Evolutionary conservation across 2,113 vertebrate genomes (phyloP), one percentile per base, ranked within the genome.

Genomic region (Sebastes fasciatus): DNA sequence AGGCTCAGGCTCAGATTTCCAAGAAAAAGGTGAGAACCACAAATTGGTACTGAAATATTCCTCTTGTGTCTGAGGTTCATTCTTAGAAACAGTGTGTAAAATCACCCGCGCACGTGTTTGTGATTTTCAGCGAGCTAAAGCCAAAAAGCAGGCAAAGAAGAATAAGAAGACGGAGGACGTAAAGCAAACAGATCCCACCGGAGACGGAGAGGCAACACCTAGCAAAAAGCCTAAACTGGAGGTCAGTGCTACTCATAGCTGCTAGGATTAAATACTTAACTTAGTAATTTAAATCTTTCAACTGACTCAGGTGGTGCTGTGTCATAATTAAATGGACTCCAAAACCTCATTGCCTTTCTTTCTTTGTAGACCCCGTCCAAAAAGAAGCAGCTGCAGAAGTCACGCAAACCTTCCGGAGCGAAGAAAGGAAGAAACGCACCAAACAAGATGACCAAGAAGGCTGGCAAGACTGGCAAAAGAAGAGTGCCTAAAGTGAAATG

Each of bases 221-320:
- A 9, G 4, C 61, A 95, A 95, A 88, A 95, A 93, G 74, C 78
- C 86, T 12, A 95, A 94, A 79, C 42, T 83, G 67, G 67, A 94
- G 94, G 95, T 95, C 46, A 73, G 94, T 82, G 9, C 5, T 19
- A 1, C 21, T 74, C 34, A 6, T 60, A 67, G 55, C 61, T 75
- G 19, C 49, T 45, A 0, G 21, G 40, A 19, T 74, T 3, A 45
- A 43, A 65, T 13, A 45, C 45, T 57, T 16, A 0, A 17, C 10
- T 13, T 49, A 26, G 4, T 10, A 5, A 40, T 26, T 62, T 13
- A 11, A 63, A 19, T 54, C 8, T 64, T 34, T 78, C 3, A 66
- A 0, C 17, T 0, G 1, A 6, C 5, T 23, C n/a, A 9, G 2
- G 16, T 13, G n/a, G 9, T 13, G 10, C 14, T n/a, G 55, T n/a